These are phyloP conservation scores for Hedya salicella DNA, from an alignment of 2,888 invertebrate species.

Conservation along the genomic window DNA sequence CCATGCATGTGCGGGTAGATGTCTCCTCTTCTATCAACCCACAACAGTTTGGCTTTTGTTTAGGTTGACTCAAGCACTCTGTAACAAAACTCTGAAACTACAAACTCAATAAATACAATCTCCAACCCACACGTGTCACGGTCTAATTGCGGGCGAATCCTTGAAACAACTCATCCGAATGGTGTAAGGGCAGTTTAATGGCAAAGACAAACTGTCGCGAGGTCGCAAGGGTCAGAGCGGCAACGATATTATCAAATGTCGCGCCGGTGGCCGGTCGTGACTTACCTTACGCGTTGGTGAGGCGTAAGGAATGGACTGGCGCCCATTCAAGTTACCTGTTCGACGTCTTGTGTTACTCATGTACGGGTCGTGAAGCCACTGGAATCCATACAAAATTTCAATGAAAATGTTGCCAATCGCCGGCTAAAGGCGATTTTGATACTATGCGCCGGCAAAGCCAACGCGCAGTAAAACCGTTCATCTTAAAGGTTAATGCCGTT, in stretches of 20 bases:
- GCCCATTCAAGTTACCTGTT: neutral
- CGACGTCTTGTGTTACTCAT: neutral
- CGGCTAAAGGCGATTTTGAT: too few species aligned
- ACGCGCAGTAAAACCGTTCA: too few species aligned
- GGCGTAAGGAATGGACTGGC: slow-evolving; percentile 28
- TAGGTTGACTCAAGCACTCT: too few species aligned
- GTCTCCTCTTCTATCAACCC: too few species aligned
- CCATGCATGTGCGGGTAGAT: too few species aligned
- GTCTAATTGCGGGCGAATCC: slow-evolving; percentile 21
- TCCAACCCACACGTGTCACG: slow-evolving; percentile 10
- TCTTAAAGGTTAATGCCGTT: too few species aligned
- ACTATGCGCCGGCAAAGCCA: too few species aligned
- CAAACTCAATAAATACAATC: neutral
- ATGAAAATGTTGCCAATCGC: too few species aligned
- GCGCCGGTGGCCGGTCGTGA: slow-evolving; percentile 80
- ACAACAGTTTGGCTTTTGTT: too few species aligned
- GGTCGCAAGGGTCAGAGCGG: slow-evolving; percentile 53
- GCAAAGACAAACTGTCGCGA: slow-evolving; percentile 58
- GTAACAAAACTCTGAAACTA: neutral
- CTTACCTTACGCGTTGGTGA: slow-evolving; percentile 75
- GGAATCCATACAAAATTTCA: too few species aligned
- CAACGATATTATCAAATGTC: slow-evolving; percentile 81
- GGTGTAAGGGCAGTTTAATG: slow-evolving; percentile 48
- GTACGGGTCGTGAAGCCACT: neutral
- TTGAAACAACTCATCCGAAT: slow-evolving; percentile 25